These are phyloP conservation scores for Morbakka virulenta DNA, from an alignment of 30 jellyfish, hydroid and myxozoan species.

Conservation along the genomic window DNA sequence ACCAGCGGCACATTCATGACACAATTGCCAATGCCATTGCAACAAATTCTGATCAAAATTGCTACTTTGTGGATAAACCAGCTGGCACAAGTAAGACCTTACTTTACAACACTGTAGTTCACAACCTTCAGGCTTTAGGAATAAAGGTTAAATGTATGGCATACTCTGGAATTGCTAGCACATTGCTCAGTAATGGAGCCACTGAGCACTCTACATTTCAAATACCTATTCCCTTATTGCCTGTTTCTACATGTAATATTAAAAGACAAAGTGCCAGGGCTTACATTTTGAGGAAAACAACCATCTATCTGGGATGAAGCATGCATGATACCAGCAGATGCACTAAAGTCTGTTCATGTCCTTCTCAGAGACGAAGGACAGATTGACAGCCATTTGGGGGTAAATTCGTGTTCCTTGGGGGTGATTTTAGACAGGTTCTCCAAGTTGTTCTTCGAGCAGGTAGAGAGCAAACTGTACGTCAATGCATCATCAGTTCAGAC, in stretches of 20 bases:
- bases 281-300: background rate
- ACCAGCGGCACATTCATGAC: slow-evolving; percentile 17
- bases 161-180: background rate
- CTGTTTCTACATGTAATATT: background rate
- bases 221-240: background rate
- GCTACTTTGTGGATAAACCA: slow-evolving; percentile 3
- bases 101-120: slow-evolving; percentile 2
- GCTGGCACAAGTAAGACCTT: slow-evolving; percentile 6
- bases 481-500: slow-evolving; percentile 5
- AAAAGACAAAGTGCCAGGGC: slow-evolving; percentile 9
- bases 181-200: background rate
- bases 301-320: slow-evolving; percentile 47
- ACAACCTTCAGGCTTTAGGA: slow-evolving; percentile 1
- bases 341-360: slow-evolving; percentile 2
- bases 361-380: background rate
- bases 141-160: background rate
- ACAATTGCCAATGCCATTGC: slow-evolving; percentile 9
- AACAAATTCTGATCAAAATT: background rate
- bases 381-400: slow-evolving; percentile 35
- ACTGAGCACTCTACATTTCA: slow-evolving; percentile 1
- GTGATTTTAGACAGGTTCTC: slow-evolving; percentile 40
- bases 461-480: slow-evolving; percentile 25
- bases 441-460: slow-evolving; percentile 49
- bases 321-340: slow-evolving; percentile 41
- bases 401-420: slow-evolving; percentile 17